phyloP scores from a whole-genome alignment of 2,113 vertebrate species.

The Trematomus loennbergii region DNA sequence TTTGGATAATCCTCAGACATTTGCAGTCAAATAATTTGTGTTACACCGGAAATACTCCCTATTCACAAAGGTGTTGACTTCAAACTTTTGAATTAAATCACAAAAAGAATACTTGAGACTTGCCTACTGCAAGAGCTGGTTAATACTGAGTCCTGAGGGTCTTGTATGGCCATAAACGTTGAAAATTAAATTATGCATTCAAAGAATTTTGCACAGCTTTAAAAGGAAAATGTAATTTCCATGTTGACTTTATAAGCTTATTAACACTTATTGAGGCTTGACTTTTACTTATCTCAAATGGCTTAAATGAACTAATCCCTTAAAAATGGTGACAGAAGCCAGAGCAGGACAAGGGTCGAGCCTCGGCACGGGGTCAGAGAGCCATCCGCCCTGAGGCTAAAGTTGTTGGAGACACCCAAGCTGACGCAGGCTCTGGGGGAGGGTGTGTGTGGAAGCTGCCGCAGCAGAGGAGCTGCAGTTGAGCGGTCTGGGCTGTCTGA shows the following conservation, averaged over 20 bases:
- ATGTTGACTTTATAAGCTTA: neutral
- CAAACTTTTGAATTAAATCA: neutral
- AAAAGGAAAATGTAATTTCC: neutral
- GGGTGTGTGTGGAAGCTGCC: conserved; percentile 35
- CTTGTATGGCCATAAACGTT: neutral
- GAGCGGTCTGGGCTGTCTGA: conserved; percentile 19
- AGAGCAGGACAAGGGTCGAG: conserved; percentile 7
- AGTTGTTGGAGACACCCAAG: conserved; percentile 20
- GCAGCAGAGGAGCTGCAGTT: conserved; percentile 43
- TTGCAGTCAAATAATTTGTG: neutral
- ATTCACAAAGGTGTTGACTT: neutral
- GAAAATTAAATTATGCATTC: neutral
- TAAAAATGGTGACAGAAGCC: conserved; percentile 4
- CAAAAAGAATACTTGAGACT: neutral
- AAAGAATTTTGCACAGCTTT: neutral
- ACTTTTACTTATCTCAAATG: neutral
- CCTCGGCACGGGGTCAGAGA: conserved; percentile 5
- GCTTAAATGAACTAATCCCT: neutral
- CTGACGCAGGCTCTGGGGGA: conserved; percentile 19
- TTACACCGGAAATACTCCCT: neutral
- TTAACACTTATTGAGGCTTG: neutral
- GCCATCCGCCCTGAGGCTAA: neutral
- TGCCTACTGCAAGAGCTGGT: neutral
- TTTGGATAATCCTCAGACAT: neutral
- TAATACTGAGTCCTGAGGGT: neutral